These are phyloP conservation scores for Philhelius pedissequus DNA, from an alignment of 2,888 invertebrate genomes.

Conservation along the genomic window DNA sequence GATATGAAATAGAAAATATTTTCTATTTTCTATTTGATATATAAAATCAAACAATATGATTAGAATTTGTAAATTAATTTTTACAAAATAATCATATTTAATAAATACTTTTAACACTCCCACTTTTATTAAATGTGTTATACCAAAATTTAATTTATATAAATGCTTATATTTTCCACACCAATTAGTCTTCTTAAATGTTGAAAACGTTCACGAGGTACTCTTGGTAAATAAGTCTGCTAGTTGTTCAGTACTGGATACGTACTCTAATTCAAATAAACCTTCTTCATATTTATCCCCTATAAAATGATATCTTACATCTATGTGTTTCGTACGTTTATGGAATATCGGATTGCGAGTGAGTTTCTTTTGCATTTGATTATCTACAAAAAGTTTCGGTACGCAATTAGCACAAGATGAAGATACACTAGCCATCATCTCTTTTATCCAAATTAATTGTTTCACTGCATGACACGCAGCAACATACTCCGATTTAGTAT, in stretches of 20 bases:
- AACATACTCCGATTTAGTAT: background rate
- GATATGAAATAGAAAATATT: too few relatives aligned
- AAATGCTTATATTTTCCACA: background rate
- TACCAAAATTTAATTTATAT: background rate
- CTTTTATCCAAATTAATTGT: too few relatives aligned
- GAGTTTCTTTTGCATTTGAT: conserved; percentile 8
- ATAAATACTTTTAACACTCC: background rate
- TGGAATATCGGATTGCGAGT: background rate
- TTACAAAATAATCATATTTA: too few relatives aligned
- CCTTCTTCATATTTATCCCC: background rate
- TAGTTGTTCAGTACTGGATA: background rate
- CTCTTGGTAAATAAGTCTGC: background rate
- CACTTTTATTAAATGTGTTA: too few relatives aligned
- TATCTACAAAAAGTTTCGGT: background rate
- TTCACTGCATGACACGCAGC: too few relatives aligned
- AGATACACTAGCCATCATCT: background rate
- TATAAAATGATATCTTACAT: too few relatives aligned
- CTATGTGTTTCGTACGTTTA: conserved; percentile 3
- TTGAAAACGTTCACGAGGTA: background rate
- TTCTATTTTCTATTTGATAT: too few relatives aligned
- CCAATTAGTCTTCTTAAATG: background rate
- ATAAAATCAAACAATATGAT: too few relatives aligned
- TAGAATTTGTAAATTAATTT: too few relatives aligned
- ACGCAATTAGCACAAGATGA: background rate
- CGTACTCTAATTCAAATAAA: background rate